These are phyloP conservation scores for Pomacea maculata DNA, from an alignment of 1,140 invertebrate genomes.

Conservation along the genomic window DNA sequence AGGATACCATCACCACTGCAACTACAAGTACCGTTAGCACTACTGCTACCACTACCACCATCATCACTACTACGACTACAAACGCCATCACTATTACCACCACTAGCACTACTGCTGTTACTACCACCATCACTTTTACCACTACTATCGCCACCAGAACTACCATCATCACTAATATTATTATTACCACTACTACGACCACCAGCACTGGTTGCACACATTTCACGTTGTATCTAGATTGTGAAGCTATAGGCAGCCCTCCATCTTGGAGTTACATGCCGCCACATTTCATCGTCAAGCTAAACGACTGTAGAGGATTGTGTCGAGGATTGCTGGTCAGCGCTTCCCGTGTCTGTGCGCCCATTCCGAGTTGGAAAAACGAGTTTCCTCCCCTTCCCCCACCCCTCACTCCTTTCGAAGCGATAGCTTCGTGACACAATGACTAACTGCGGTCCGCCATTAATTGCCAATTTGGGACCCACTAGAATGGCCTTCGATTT, in stretches of 20 bases:
- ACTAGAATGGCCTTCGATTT: slow-evolving; percentile 13
- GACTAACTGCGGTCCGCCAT: slow-evolving; percentile 9
- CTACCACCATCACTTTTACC: neutral
- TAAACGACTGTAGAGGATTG: no score
- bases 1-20: neutral
- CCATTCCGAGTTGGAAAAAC: neutral
- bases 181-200: neutral
- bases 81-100: no score
- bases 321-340: no score
- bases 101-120: neutral
- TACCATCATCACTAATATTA: neutral
- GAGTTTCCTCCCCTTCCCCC: neutral
- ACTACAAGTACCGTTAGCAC: no score
- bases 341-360: no score
- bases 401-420: neutral
- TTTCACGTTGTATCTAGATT: no score
- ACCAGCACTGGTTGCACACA: neutral
- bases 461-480: slow-evolving; percentile 16
- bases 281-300: no score
- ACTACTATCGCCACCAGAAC: neutral
- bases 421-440: slow-evolving; percentile 5
- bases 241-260: no score
- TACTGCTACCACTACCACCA: no score
- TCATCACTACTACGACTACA: neutral
- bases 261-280: no score